Evolutionary conservation across 1,140 invertebrate genomes (phyloP).

Genomic region (Rhopalosiphum padi): DNA sequence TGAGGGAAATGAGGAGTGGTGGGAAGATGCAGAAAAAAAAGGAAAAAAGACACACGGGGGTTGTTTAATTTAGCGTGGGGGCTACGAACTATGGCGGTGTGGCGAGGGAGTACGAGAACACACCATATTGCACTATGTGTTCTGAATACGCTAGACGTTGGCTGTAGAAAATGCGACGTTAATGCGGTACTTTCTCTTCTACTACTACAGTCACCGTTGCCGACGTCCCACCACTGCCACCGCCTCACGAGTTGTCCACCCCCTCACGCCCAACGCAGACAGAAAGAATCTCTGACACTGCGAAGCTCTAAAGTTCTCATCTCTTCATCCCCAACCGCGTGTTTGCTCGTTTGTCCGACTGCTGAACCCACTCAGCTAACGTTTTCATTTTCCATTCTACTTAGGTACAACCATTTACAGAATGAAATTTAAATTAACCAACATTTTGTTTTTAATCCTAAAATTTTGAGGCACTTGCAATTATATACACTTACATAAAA

Average conservation of each 20-base stretch:
- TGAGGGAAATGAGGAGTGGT: no score
- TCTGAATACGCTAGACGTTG: slow-evolving; percentile 33
- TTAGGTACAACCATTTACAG: background rate
- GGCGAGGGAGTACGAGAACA: background rate
- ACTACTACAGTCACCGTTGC: background rate
- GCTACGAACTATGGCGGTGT: background rate
- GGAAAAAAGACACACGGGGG: background rate
- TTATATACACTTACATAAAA: background rate
- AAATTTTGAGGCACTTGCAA: background rate
- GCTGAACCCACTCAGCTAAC: background rate
- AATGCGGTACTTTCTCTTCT: slow-evolving; percentile 52
- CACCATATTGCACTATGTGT: slow-evolving; percentile 42
- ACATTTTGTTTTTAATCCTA: background rate
- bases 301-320: background rate
- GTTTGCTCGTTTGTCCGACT: background rate
- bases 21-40: background rate
- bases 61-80: slow-evolving; percentile 27
- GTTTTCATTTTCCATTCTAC: slow-evolving; percentile 5
- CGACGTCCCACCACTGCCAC: background rate
- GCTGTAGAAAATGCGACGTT: slow-evolving; percentile 51
- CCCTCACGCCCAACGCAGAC: background rate
- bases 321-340: no score
- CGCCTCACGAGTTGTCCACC: background rate
- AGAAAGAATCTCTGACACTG: slow-evolving; percentile 30
- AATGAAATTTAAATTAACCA: background rate